Conservation (phyloP, 2,888 invertebrate species). For the Tipula helvola region DNA sequence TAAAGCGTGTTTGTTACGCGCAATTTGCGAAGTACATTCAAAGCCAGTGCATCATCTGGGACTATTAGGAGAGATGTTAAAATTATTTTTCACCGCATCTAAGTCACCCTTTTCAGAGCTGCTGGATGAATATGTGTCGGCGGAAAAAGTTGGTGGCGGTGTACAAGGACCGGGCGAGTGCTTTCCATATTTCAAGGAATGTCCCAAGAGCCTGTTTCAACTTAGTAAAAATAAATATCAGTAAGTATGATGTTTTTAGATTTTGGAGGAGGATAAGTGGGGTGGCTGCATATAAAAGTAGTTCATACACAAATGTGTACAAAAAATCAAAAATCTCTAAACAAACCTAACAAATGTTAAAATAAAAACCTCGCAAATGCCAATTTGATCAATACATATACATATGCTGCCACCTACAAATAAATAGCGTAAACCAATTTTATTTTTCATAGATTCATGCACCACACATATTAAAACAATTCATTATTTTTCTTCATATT, state of each 20-base stretch:
- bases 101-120: slow-evolving; percentile 66
- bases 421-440: not conserved
- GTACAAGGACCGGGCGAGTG: slow-evolving; percentile 57
- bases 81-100: slow-evolving; percentile 70
- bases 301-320: too few species aligned
- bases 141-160: slow-evolving; percentile 62
- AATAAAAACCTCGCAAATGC: not conserved
- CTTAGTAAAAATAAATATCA: slow-evolving; percentile 27
- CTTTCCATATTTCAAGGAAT: slow-evolving; percentile 72
- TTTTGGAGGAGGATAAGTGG: not conserved
- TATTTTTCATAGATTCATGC: not conserved
- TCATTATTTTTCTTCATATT: not conserved
- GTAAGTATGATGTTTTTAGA: slow-evolving; percentile 14
- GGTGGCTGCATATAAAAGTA: too few species aligned
- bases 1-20: slow-evolving; percentile 65
- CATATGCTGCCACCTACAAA: not conserved
- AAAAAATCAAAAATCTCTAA: too few species aligned
- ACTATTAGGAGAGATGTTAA: slow-evolving; percentile 67
- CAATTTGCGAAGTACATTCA: slow-evolving; percentile 78
- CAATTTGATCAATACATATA: not conserved
- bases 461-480: not conserved
- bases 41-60: slow-evolving; percentile 66
- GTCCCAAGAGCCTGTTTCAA: slow-evolving; percentile 66
- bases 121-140: slow-evolving; percentile 64
- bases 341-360: too few species aligned